Evolutionary conservation across 2,113 vertebrate species (phyloP).

Genomic region (Sakesphorus luctuosus): DNA sequence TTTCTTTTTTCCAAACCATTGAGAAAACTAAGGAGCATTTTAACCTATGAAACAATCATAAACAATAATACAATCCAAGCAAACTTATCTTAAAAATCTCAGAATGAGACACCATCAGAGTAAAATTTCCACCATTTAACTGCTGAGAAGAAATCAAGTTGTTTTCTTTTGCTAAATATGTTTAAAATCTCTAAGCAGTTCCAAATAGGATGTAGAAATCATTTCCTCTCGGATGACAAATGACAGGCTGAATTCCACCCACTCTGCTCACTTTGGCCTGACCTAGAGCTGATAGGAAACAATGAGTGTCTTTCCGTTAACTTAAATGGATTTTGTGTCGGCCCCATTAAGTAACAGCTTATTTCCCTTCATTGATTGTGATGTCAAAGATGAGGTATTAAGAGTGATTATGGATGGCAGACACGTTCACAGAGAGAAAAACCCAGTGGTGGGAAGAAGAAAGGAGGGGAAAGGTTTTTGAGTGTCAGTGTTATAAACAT

Average conservation of each 20-base stretch:
- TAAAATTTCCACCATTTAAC: neutral
- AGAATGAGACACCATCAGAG: neutral
- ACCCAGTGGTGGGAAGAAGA: neutral
- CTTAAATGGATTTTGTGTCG: conserved; percentile 57
- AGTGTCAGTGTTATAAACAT: neutral
- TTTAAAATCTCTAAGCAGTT: neutral
- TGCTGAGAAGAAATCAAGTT: conserved; percentile 2
- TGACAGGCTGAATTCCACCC: neutral
- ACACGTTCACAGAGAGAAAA: neutral
- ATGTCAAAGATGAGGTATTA: conserved; percentile 43
- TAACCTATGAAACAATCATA: neutral
- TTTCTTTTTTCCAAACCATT: neutral
- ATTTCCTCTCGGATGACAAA: conserved; percentile 39
- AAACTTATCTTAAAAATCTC: neutral
- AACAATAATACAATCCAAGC: neutral
- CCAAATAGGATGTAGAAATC: neutral
- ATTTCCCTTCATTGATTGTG: conserved; percentile 47
- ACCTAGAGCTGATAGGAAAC: conserved; percentile 30
- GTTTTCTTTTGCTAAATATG: conserved; percentile 5
- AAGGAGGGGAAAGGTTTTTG: neutral
- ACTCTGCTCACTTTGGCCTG: neutral
- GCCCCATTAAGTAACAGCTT: conserved; percentile 43
- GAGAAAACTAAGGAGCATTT: neutral
- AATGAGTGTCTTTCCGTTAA: neutral
- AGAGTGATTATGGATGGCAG: neutral